phyloP scores from a whole-genome alignment of 1,140 invertebrate genomes.

The Aphis craccivora region DNA sequence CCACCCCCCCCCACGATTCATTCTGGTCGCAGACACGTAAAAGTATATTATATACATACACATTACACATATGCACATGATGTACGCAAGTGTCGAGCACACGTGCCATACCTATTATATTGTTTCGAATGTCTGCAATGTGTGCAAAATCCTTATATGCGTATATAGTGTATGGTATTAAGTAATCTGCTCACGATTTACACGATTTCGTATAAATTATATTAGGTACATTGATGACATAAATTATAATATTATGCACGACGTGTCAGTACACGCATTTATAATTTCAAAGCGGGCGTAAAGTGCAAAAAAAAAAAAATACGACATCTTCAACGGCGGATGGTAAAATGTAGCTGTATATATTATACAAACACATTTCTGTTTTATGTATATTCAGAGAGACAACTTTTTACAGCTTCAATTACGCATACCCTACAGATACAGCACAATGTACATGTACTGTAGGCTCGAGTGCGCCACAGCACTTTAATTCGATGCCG shows the following conservation, averaged over 20 bases:
- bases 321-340: not conserved
- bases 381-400: not conserved
- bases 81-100: not conserved
- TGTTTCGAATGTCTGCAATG: not conserved
- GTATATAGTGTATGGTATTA: not conserved
- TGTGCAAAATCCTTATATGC: not conserved
- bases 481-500: not conserved
- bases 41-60: not conserved
- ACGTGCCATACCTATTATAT: not conserved
- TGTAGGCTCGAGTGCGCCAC: not conserved
- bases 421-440: not conserved
- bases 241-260: not conserved
- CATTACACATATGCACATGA: too few species aligned
- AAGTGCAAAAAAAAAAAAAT: not conserved
- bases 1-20: not conserved
- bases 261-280: not conserved
- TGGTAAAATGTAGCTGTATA: not conserved
- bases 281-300: not conserved
- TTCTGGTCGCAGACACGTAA: not conserved
- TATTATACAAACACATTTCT: not conserved
- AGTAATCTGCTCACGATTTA: not conserved
- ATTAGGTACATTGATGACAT: not conserved
- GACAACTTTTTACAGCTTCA: slow-evolving; percentile 34
- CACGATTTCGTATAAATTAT: not conserved
- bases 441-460: not conserved